Evolutionary conservation across 2,797 vertebrate species (phyloP).

Genomic region (Pangasius krempfi): DNA sequence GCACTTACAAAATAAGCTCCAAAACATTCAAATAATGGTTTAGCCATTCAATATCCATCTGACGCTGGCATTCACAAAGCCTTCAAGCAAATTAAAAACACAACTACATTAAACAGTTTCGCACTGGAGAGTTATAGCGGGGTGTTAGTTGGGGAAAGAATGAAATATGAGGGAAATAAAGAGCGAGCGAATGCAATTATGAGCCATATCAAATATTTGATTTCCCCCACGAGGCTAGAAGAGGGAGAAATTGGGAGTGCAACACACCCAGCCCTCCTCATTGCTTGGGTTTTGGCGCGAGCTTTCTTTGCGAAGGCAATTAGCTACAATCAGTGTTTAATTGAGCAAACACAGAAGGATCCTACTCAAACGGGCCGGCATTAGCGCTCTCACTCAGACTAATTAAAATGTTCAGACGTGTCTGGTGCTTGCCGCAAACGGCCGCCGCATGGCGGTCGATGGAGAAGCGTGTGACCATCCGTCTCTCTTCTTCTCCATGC

Average conservation of each 20-base stretch:
- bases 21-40: slow-evolving; percentile 65
- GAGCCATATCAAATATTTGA: slow-evolving; percentile 72
- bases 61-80: slow-evolving; percentile 26
- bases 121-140: slow-evolving; percentile 20
- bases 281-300: slow-evolving; percentile 64
- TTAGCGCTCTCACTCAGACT: slow-evolving; percentile 62
- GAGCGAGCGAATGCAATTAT: slow-evolving; percentile 67
- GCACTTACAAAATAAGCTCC: slow-evolving; percentile 65
- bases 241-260: slow-evolving; percentile 49
- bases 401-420: slow-evolving; percentile 72
- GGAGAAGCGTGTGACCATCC: slow-evolving; percentile 32
- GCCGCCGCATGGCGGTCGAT: slow-evolving; percentile 36
- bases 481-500: slow-evolving; percentile 17
- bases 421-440: slow-evolving; percentile 49
- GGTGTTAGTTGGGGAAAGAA: slow-evolving; percentile 30
- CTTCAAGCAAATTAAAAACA: slow-evolving; percentile 46
- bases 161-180: slow-evolving; percentile 57
- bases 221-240: slow-evolving; percentile 69
- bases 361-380: slow-evolving; percentile 63
- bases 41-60: slow-evolving; percentile 38
- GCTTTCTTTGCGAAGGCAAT: slow-evolving; percentile 72
- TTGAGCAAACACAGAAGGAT: slow-evolving; percentile 74
- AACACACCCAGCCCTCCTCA: slow-evolving; percentile 59
- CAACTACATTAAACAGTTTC: slow-evolving; percentile 46
- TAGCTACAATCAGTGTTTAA: slow-evolving; percentile 78